Evolutionary conservation across 2,888 invertebrate species (phyloP), one percentile per base, ranked within the genome.

Genomic region (Muschampia plurimacula): DNA sequence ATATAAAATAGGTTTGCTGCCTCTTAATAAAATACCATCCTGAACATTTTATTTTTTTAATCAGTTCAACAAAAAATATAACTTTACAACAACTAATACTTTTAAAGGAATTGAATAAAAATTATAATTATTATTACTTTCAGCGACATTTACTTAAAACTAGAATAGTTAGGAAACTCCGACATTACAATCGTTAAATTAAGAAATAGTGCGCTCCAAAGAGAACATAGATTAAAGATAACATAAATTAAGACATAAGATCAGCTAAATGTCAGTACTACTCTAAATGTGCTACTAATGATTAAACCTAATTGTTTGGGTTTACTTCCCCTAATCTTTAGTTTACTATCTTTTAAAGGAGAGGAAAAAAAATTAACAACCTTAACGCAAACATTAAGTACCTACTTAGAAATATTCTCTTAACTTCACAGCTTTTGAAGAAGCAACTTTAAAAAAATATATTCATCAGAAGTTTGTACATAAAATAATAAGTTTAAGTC

Each of bases 181-280:
- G 52, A 57, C 64, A 69, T 66, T 71, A 71, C 66, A 44, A 71
- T 49, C 66, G 60, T 66, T 71, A 71, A 71, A 71, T 71, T 66
- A 71, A 66, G 71, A 71, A 71, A 71, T 71, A 71, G 71, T 66
- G 71, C 59, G 66, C 71, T 66, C 66, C 66, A 66, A 69, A 60
- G 49, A 69, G 60, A 59, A 52, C 55, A 65, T 46, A 55, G 70
- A 71, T 71, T 57, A 46, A 13, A 60, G 66, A 71, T 66, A 66
- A 71, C 59, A 71, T 66, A 71, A 71, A 71, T 71, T 72, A 72
- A 72, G 72, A 72, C 62, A 67, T 66, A 72, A 70, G 72, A 67
- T 72, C 67, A 72, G 64, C 15, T 72, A 72, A 72, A 67, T 72
- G 72, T 67, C 72, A 67, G 67, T 59, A 52, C 62, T 67, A 72